Base-by-base conservation (phyloP, 1,140 invertebrate genomes). In the Drosophila parvula region DNA sequence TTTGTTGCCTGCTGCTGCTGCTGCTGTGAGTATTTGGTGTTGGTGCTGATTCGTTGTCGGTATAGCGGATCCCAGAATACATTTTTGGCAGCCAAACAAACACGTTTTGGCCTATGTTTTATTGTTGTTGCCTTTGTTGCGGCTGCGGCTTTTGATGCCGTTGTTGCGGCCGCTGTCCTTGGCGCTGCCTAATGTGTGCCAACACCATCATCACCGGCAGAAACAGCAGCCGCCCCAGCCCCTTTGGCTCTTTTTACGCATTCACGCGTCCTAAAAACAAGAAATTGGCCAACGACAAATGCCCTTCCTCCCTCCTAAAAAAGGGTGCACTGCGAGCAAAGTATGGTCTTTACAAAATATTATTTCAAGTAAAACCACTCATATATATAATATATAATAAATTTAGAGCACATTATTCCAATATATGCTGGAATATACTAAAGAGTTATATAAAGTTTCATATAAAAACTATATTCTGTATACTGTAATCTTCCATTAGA, bases 61-160 rank as follows among this genome's bases (percentile, higher is more conserved):
- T 59, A 47, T 65, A 79, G 44, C 47, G 61, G 62, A 62, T 67
- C 60, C 60, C 78, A 65, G 69, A 86, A 83, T 88, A 88, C 82
- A 89, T 88, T 88, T 88, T 88, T 88, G 83, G 83, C 83, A 83
- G 74, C 65, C 83, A 88, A 88, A 88, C 83, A 88, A 88, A 88
- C 83, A 88, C 73, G 86, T 89, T 88, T 74, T 69, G 74, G 74
- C 74, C 77, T 77, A 77, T 77, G 63, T 77, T 77, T 77, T 77
- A 77, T 77, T 77, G 73, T 73, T 65, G 78, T 61, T 78, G 59
- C 27, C 56, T 43, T 61, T 83, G 76, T 63, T 74, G 75, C 43
- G 73, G 59, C 59, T 81, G 78, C 77, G 80, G 70, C 50, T 56
- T 38, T 50, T 53, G 59, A 27, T 64, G 65, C 47, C 51, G 51